Conservation (phyloP, 1,140 invertebrate genomes). For the Apocrypta bakeri region DNA sequence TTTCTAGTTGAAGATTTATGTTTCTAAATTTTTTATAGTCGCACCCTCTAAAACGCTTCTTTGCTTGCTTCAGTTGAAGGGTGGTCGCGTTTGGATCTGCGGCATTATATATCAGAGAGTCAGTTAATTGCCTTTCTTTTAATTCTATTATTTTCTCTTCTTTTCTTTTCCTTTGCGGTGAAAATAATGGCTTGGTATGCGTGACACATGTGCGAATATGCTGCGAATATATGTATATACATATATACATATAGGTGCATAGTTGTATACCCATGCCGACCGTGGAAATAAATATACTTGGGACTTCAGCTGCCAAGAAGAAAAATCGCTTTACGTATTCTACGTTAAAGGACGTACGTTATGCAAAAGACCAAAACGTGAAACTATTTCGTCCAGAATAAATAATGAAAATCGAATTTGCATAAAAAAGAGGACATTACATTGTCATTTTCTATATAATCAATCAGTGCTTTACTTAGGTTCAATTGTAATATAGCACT, state of each 20-base stretch:
- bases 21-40: not conserved
- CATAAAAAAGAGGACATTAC: too few relatives aligned
- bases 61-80: not conserved
- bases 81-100: not conserved
- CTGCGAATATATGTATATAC: too few relatives aligned
- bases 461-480: too few relatives aligned
- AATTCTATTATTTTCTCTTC: not conserved
- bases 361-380: too few relatives aligned
- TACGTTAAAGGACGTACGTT: too few relatives aligned
- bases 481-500: too few relatives aligned
- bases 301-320: not conserved
- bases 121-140: not conserved
- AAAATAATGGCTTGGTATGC: not conserved
- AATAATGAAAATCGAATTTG: too few relatives aligned
- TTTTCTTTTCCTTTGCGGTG: not conserved
- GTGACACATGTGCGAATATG: constrained; percentile 20
- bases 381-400: too few relatives aligned
- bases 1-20: not conserved
- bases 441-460: too few relatives aligned
- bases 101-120: not conserved
- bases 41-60: not conserved
- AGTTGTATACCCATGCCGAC: constrained; percentile 17
- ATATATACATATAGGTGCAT: too few relatives aligned
- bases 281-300: not conserved
- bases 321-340: not conserved